phyloP scores from a whole-genome alignment of 2,888 invertebrate species.

The Microctonus aethiopoides region DNA sequence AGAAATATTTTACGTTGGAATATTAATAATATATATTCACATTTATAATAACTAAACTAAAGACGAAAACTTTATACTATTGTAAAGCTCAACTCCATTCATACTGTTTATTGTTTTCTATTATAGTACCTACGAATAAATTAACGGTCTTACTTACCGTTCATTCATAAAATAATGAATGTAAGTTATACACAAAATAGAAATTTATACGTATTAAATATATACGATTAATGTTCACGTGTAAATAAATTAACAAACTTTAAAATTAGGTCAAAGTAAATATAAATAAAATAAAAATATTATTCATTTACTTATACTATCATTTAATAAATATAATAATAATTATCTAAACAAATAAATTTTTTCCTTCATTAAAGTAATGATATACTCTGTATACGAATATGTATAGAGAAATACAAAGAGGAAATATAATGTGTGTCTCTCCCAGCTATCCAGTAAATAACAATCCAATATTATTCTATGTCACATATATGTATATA shows the following conservation, averaged over 20 bases:
- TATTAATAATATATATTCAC: not conserved
- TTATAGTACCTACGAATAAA: slow-evolving; percentile 17
- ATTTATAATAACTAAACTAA: no score
- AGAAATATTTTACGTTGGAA: no score
- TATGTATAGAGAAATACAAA: not conserved
- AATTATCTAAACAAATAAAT: no score
- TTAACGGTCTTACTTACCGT: slow-evolving; percentile 29
- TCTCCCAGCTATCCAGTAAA: not conserved
- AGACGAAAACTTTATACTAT: slow-evolving; percentile 19
- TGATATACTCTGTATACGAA: no score
- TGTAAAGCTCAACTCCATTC: slow-evolving; percentile 15
- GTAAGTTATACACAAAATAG: slow-evolving; percentile 31
- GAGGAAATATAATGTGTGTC: not conserved
- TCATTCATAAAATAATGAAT: slow-evolving; percentile 30
- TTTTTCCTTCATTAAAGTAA: not conserved
- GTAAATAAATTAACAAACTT: not conserved
- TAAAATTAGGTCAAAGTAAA: not conserved
- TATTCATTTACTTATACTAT: no score
- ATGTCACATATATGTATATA: not conserved
- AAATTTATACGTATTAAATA: slow-evolving; percentile 10
- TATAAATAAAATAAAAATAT: not conserved
- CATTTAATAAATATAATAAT: no score
- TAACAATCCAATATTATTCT: not conserved
- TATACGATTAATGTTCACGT: not conserved
- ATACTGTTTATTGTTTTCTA: slow-evolving; percentile 32